phyloP scores from a whole-genome alignment of 2,113 vertebrate genomes.

The Acanthochromis polyacanthus region DNA sequence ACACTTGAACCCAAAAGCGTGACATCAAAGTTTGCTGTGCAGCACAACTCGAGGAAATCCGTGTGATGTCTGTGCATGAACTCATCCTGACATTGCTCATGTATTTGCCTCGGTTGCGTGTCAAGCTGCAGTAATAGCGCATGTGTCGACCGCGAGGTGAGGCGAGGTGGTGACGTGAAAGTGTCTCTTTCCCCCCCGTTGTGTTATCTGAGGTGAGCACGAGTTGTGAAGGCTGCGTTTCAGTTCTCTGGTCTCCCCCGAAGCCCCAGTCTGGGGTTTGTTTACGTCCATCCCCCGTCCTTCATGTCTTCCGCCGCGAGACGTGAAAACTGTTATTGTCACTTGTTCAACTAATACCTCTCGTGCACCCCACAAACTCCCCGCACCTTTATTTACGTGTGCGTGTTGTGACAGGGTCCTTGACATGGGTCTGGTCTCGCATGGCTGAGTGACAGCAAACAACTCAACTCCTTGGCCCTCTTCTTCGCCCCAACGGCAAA shows the following conservation, averaged over 20 bases:
- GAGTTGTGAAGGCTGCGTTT: background rate
- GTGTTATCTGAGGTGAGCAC: background rate
- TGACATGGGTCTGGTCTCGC: slow-evolving; percentile 61
- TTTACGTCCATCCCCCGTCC: slow-evolving; percentile 51
- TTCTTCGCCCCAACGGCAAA: slow-evolving; percentile 24
- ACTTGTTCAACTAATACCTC: slow-evolving; percentile 65
- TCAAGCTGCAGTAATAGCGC: slow-evolving; percentile 39
- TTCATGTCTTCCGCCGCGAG: slow-evolving; percentile 51
- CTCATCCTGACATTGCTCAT: slow-evolving; percentile 57
- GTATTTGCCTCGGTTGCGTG: slow-evolving; percentile 46
- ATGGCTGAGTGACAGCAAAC: slow-evolving; percentile 55
- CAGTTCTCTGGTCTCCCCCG: slow-evolving; percentile 31
- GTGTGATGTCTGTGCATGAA: slow-evolving; percentile 24
- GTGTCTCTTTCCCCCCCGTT: slow-evolving; percentile 19
- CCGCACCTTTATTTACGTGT: slow-evolving; percentile 12
- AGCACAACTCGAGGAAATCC: slow-evolving; percentile 18
- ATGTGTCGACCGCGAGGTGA: slow-evolving; percentile 48
- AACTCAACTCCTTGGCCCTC: slow-evolving; percentile 48
- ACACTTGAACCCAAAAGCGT: background rate
- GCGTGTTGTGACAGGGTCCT: slow-evolving; percentile 50
- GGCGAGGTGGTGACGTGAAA: slow-evolving; percentile 40
- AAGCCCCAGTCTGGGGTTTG: slow-evolving; percentile 33
- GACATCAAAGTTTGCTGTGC: slow-evolving; percentile 63
- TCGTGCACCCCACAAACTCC: slow-evolving; percentile 9
- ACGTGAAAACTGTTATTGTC: slow-evolving; percentile 62